Evolutionary conservation across 2,888 invertebrate species (phyloP), one percentile per base, ranked within the genome.

Genomic region (Tolmerus cingulatus): DNA sequence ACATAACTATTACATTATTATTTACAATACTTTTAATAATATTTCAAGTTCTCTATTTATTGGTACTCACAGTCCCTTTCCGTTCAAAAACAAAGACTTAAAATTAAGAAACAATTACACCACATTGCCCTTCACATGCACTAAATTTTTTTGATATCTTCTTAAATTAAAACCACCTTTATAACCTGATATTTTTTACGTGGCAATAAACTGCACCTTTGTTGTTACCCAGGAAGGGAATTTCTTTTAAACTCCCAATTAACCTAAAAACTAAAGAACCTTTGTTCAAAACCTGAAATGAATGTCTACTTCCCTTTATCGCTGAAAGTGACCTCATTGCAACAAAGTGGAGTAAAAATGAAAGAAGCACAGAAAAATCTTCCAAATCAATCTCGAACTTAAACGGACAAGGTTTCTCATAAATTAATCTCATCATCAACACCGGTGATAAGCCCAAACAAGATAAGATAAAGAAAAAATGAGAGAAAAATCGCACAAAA

Each of bases 381-480:
- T 66, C 66, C 27, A 66, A 66, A 66, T 66, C 66, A 66, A 19
- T 66, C 12, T 23, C 3, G 27, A 66, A 27, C 2, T 23, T 23
- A 66, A 2, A 12, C 27, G 23, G 27, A 66, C 27, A 66, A 23
- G 27, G 27, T 23, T 16, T 66, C 9, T 23, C 27, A 23, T 66
- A 66, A 66, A 66, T 66, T 66, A 66, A 23, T 27, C 66, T 23
- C 66, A 66, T 23, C 14, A 27, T 23, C 27, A 46, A 57, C 66
- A 23, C 57, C 30, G 82, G 34, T 55, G 81, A 82, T 82, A 82
- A 86, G 27, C 19, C 34, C 87, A 34, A 46, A 19, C 30, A 66
- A 84, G 87, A 87, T 88, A 87, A 86, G 87, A 82, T 43, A 78
- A 86, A 57, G 87, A 76, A 57, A 87, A 76, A 34, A 40, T 14